phyloP scores from a whole-genome alignment of 2,113 vertebrate species.

The Callionymus lyra region DNA sequence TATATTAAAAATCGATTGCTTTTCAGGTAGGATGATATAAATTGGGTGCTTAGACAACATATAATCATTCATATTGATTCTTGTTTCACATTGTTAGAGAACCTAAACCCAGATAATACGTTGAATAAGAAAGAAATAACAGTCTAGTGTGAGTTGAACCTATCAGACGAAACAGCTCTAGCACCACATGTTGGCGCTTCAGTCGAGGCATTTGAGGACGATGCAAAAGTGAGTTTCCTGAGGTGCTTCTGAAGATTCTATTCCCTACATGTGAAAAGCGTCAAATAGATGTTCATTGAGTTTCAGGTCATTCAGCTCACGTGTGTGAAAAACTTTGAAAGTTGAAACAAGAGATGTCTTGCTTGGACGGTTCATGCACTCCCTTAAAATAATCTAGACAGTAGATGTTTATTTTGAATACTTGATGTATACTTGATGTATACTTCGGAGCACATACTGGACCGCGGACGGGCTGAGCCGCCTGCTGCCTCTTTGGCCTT shows the following conservation, averaged over 20 bases:
- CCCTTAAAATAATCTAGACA: too few relatives aligned
- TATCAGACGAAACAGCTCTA: too few relatives aligned
- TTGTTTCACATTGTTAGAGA: background rate
- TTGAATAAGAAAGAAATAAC: background rate
- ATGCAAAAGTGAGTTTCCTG: conserved; percentile 14
- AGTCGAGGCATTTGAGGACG: background rate
- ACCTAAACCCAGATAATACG: background rate
- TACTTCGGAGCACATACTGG: too few relatives aligned
- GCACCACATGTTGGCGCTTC: too few relatives aligned
- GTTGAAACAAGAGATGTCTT: conserved; percentile 8
- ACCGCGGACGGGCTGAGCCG: conserved; percentile 16
- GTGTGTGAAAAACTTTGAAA: conserved; percentile 19
- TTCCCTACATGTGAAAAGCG: conserved; percentile 45
- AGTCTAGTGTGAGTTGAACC: too few relatives aligned
- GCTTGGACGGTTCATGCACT: too few relatives aligned
- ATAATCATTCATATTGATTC: too few relatives aligned
- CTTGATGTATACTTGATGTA: too few relatives aligned
- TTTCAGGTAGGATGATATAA: background rate
- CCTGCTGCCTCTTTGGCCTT: conserved; percentile 14
- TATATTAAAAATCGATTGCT: background rate
- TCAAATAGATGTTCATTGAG: conserved; percentile 37
- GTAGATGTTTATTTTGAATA: too few relatives aligned
- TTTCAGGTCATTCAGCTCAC: conserved; percentile 34
- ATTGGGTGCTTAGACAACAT: too few relatives aligned
- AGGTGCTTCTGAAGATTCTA: conserved; percentile 31